These are phyloP conservation scores for Melanotaenia boesemani DNA, from an alignment of 2,797 vertebrate genomes.

Conservation along the genomic window DNA sequence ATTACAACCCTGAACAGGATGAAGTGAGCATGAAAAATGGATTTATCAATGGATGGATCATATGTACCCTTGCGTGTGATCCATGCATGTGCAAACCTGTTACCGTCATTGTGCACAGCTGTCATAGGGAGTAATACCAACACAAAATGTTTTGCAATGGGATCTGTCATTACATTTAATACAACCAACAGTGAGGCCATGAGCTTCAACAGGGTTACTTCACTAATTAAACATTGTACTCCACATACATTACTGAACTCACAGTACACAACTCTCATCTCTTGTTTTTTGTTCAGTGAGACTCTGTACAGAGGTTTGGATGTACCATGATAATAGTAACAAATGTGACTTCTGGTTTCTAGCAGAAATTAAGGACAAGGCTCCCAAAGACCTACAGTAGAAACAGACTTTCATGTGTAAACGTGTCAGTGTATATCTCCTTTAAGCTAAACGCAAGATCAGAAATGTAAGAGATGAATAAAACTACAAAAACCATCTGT, in stretches of 20 bases:
- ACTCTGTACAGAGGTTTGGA: neutral
- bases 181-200: neutral
- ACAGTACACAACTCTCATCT: neutral
- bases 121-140: neutral
- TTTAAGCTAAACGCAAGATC: slow-evolving; percentile 12
- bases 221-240: neutral
- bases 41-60: neutral
- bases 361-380: slow-evolving; percentile 2
- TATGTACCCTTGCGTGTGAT: neutral
- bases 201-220: neutral
- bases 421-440: slow-evolving; percentile 8
- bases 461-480: slow-evolving; percentile 15
- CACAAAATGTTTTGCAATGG: neutral
- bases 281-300: neutral
- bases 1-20: neutral
- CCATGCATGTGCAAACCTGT: neutral
- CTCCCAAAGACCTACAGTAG: slow-evolving; percentile 20
- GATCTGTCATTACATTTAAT: neutral
- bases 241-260: neutral
- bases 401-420: slow-evolving; percentile 26
- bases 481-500: neutral
- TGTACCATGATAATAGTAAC: neutral
- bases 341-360: neutral
- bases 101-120: neutral
- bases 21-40: neutral